phyloP scores from a whole-genome alignment of 1,140 invertebrate species.

The Megathymus violae region DNA sequence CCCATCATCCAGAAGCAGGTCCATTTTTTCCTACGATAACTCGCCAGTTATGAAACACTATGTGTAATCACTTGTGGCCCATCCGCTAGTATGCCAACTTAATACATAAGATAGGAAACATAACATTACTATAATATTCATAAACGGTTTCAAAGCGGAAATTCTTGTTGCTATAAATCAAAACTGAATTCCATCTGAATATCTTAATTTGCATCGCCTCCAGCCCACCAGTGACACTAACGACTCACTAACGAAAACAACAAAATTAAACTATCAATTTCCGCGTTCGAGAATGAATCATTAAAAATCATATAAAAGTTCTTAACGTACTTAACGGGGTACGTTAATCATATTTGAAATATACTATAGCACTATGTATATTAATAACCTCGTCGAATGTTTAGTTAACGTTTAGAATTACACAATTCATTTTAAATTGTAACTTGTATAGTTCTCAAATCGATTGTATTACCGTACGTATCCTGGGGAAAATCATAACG shows the following conservation, averaged over 20 bases:
- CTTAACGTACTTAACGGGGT: slow-evolving; percentile 55
- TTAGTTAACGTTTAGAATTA: too few species aligned
- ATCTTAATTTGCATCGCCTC: slow-evolving; percentile 78
- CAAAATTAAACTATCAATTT: slow-evolving; percentile 79
- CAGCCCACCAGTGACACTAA: slow-evolving; percentile 70
- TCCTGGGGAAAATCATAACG: too few species aligned
- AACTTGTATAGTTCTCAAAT: too few species aligned
- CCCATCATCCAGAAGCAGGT: too few species aligned
- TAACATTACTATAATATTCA: slow-evolving; percentile 25
- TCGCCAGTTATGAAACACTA: too few species aligned
- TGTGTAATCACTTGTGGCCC: too few species aligned
- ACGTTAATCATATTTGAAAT: slow-evolving; percentile 63
- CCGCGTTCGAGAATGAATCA: slow-evolving; percentile 64
- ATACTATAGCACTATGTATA: not conserved
- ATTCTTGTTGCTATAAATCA: slow-evolving; percentile 61
- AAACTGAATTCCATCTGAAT: slow-evolving; percentile 65
- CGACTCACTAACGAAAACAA: slow-evolving; percentile 76
- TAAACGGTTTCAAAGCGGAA: slow-evolving; percentile 16
- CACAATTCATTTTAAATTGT: too few species aligned
- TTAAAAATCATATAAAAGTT: slow-evolving; percentile 66
- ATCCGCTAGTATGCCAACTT: too few species aligned
- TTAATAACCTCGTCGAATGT: slow-evolving; percentile 35
- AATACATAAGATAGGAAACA: too few species aligned
- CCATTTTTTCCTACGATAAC: too few species aligned
- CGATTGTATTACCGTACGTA: too few species aligned